phyloP scores from a whole-genome alignment of 2,888 invertebrate species.

The Thumatha senex region DNA sequence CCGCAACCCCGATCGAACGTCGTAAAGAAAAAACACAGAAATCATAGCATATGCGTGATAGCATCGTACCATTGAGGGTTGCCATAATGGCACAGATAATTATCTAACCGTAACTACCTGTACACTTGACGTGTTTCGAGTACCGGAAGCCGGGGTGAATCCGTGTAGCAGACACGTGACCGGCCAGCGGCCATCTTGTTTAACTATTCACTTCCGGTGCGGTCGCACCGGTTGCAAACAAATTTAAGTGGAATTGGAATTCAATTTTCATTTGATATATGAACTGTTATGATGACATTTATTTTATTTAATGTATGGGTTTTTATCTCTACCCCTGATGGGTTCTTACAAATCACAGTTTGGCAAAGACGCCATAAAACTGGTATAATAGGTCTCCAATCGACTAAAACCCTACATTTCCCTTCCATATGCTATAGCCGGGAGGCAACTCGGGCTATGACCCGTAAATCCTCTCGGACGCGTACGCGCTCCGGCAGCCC shows the following conservation, averaged over 20 bases:
- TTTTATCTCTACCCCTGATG: too few species aligned
- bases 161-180: conserved; percentile 72
- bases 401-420: too few species aligned
- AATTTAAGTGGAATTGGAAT: conserved; percentile 31
- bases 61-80: conserved; percentile 54
- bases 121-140: conserved; percentile 77
- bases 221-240: conserved; percentile 49
- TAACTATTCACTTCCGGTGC: conserved; percentile 75
- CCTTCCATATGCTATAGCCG: too few species aligned
- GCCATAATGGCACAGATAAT: conserved; percentile 60
- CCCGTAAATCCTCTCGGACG: too few species aligned
- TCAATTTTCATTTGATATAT: conserved; percentile 12
- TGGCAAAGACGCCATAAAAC: too few species aligned
- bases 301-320: too few species aligned
- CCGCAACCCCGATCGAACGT: conserved; percentile 6
- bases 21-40: conserved; percentile 28
- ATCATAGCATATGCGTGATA: conserved; percentile 71
- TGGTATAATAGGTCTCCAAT: too few species aligned
- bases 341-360: too few species aligned
- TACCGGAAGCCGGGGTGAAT: conserved; percentile 79
- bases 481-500: too few species aligned
- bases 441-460: too few species aligned
- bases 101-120: conserved; percentile 67
- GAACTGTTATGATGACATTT: background rate
- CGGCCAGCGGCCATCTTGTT: conserved; percentile 72